Conservation (phyloP, 2,113 vertebrate species). For the Beaufortia kweichowensis region DNA sequence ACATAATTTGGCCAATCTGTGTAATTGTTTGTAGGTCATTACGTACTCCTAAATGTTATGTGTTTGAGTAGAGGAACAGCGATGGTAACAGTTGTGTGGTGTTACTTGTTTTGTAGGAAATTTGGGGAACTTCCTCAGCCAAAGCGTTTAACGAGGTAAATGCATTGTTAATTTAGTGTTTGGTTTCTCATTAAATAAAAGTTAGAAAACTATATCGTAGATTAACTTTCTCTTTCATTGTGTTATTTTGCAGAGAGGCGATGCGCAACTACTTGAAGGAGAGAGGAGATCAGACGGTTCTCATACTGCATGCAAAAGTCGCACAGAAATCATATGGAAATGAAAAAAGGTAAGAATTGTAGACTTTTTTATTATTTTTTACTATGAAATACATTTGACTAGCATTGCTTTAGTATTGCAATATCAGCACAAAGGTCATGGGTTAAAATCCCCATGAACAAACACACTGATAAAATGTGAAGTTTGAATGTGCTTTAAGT, state of each 20-base stretch:
- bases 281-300: slow-evolving; percentile 94
- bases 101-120: slow-evolving; percentile 77
- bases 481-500: too few relatives aligned
- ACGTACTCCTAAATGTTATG: neutral
- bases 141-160: slow-evolving; percentile 93
- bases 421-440: too few relatives aligned
- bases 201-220: neutral
- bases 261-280: slow-evolving; percentile 97
- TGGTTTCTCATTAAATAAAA: neutral
- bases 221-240: neutral
- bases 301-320: slow-evolving; percentile 96
- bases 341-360: slow-evolving; percentile 86
- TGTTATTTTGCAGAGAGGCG: slow-evolving; percentile 80
- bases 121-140: slow-evolving; percentile 94
- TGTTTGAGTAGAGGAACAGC: neutral
- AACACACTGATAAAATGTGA: too few relatives aligned
- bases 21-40: too few relatives aligned
- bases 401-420: too few relatives aligned
- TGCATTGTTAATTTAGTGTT: neutral
- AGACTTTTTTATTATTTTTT: too few relatives aligned
- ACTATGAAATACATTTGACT: too few relatives aligned
- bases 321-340: slow-evolving; percentile 98
- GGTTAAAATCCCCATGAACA: neutral
- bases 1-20: neutral
- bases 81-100: neutral